Percentiles rank a stretch among this genome's conserved stretches.
These are phyloP conservation scores for Damaliscus lunatus DNA, from an alignment of 2,113 vertebrate species.

Conservation along the genomic window DNA sequence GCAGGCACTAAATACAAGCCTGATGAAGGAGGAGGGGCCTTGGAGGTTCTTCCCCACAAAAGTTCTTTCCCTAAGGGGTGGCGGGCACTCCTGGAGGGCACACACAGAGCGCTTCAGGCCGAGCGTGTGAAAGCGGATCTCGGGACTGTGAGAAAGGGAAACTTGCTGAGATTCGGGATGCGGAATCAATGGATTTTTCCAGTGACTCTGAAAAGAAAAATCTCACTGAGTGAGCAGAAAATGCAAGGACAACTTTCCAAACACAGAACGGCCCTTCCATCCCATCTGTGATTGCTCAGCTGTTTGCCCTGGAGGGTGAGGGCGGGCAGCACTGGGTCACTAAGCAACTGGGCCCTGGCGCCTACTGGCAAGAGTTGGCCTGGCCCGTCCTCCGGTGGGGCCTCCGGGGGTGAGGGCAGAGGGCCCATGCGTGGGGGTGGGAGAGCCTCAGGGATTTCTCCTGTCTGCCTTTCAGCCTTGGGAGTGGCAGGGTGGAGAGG, in stretches of 20 bases:
- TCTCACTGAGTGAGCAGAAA: constrained; percentile 38
- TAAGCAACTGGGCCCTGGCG: constrained; percentile 19
- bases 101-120: rapidly evolving
- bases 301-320: not conserved
- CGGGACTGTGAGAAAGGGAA: not conserved
- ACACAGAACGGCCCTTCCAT: not conserved
- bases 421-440: rapidly evolving
- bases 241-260: not conserved
- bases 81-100: rapidly evolving
- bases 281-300: constrained; percentile 7
- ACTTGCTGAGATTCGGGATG: not conserved
- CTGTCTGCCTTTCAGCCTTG: not conserved
- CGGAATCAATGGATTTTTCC: not conserved
- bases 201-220: not conserved
- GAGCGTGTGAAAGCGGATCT: not conserved
- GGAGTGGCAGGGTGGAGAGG: not conserved
- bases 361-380: not conserved
- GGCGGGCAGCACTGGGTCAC: not conserved
- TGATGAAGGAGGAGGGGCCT: not conserved
- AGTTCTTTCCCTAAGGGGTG: not conserved
- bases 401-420: not conserved
- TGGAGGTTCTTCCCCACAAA: not conserved
- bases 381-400: not conserved
- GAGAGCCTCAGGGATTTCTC: not conserved
- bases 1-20: too few relatives aligned